These are phyloP conservation scores for Nestor notabilis DNA, from an alignment of 2,113 vertebrate genomes.

Conservation along the genomic window DNA sequence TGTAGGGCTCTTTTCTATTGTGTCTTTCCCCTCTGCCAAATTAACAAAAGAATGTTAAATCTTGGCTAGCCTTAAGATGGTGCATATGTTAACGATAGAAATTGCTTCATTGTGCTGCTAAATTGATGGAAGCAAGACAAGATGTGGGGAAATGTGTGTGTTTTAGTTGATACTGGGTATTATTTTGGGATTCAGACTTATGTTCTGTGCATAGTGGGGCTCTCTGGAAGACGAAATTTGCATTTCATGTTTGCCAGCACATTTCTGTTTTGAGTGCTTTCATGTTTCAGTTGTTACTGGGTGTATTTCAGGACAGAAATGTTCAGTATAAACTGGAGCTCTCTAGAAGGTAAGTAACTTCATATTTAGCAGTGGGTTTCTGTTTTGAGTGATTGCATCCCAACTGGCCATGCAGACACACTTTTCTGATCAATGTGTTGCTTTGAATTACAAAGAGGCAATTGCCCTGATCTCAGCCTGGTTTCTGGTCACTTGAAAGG, in stretches of 20 bases:
- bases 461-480: background rate
- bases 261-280: background rate
- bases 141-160: background rate
- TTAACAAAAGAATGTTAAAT: background rate
- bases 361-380: background rate
- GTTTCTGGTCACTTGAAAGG: background rate
- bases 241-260: slow-evolving; percentile 19
- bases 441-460: background rate
- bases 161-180: background rate
- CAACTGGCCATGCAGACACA: background rate
- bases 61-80: background rate
- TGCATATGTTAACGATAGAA: background rate
- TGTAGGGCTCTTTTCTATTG: background rate
- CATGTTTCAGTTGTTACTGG: background rate
- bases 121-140: background rate
- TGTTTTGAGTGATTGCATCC: background rate
- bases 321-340: background rate
- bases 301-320: background rate
- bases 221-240: slow-evolving; percentile 10
- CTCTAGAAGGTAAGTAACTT: background rate
- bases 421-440: background rate
- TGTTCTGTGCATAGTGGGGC: background rate
- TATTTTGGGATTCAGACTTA: background rate
- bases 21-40: background rate
- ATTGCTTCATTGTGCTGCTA: background rate